phyloP scores from a whole-genome alignment of 2,888 invertebrate genomes.

The Aporophyla nigra region DNA sequence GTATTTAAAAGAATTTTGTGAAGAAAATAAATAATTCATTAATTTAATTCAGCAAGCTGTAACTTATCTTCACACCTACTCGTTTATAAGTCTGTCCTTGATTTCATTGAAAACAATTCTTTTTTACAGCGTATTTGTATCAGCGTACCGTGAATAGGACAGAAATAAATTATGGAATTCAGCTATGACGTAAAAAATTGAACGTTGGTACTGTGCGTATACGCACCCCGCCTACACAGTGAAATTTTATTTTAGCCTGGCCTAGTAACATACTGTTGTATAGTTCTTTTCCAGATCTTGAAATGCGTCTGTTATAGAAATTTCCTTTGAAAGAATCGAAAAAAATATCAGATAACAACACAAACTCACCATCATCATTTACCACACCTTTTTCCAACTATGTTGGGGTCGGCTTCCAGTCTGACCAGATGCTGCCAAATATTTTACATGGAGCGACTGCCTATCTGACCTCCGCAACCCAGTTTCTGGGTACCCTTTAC shows the following conservation, averaged over 20 bases:
- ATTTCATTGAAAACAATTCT: constrained; percentile 18
- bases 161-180: constrained; percentile 68
- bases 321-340: neutral
- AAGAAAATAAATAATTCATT: neutral
- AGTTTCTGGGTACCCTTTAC: no score
- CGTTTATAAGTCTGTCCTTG: constrained; percentile 25
- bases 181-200: constrained; percentile 60
- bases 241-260: constrained; percentile 39
- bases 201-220: constrained; percentile 48
- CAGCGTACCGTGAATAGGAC: constrained; percentile 47
- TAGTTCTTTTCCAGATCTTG: neutral
- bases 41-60: neutral
- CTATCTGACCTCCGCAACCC: no score
- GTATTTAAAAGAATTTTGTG: neutral
- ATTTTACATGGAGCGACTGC: no score
- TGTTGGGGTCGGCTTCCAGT: no score
- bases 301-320: neutral
- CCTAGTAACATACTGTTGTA: constrained; percentile 30
- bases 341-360: neutral
- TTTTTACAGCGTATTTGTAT: constrained; percentile 38
- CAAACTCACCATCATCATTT: no score
- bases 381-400: no score
- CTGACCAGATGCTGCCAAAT: no score
- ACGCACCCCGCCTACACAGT: constrained; percentile 51
- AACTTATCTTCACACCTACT: constrained; percentile 3